Evolutionary conservation across 2,113 vertebrate species (phyloP), one percentile per base, ranked within the genome.

Genomic region (Microcebus ravelobensis): DNA sequence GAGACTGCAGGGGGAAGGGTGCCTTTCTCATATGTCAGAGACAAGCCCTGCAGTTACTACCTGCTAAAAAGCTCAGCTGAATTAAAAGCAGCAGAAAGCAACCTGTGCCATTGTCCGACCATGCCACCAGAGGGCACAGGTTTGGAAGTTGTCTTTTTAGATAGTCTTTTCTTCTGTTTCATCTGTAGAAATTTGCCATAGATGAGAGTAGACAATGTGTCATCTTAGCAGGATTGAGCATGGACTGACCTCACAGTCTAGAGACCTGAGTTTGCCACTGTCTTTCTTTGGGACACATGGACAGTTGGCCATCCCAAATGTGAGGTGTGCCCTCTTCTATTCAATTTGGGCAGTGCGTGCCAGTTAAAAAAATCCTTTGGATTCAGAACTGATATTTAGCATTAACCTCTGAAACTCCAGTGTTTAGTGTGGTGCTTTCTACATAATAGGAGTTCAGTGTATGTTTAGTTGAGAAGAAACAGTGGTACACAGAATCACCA

Each of bases 101-200:
- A 68, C 20, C 17, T 65, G 15, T 96, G 59, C 21, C 42, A 74
- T 85, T 96, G 59, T 94, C 48, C 34, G 50, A 86, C 36, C 70
- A 52, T 86, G 55, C 90, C 92, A 82, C 48, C 39, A 97, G 96
- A 96, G 92, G 94, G 91, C 94, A 91, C 39, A 94, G 12, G 21
- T 50, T 94, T 93, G 18, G n/a, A 95, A 73, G 36, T 74, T 95
- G 85, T 90, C 57, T 71, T 79, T 71, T 48, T 29, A 87, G n/a
- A 94, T 9, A 63, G 20, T 57, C 18, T 36, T 59, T 31, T n/a
- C 17, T 55, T 8, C 59, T 71, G 29, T 63, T 92, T 68, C 27
- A 55, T 87, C 10, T 67, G 10, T 34, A 92, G 27, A 23, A 8
- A 67, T 31, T 67, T 59, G 18, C 27, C 73, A 6, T 76, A 86